phyloP scores from a whole-genome alignment of 1,140 invertebrate genomes.

The Musca vetustissima region DNA sequence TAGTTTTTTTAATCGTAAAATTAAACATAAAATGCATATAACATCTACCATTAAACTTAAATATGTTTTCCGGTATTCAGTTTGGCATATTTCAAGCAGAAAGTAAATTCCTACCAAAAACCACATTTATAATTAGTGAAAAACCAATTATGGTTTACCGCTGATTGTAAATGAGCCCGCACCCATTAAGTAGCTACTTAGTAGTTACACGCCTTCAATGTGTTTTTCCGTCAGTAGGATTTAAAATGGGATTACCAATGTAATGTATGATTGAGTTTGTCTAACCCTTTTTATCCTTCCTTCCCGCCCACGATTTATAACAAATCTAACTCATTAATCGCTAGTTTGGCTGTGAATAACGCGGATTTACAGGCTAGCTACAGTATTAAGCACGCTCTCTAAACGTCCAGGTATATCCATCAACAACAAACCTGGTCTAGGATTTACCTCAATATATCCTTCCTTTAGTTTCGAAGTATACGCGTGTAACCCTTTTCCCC shows the following conservation, averaged over 20 bases:
- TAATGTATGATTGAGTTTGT: no score
- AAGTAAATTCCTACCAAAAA: background rate
- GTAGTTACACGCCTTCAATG: background rate
- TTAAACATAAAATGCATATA: no score
- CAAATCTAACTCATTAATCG: constrained; percentile 1
- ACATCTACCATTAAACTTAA: no score
- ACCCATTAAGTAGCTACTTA: background rate
- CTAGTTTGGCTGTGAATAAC: background rate
- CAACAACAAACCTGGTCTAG: no score
- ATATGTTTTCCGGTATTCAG: no score
- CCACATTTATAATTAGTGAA: constrained; percentile 6
- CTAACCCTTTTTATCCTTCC: no score
- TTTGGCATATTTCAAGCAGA: no score
- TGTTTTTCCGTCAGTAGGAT: background rate
- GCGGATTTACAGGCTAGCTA: no score
- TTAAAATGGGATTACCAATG: background rate
- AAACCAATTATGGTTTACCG: constrained; percentile 11
- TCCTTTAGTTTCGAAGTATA: background rate
- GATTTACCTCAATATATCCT: background rate
- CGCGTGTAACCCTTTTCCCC: background rate
- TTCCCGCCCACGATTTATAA: constrained; percentile 1
- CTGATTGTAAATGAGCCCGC: background rate
- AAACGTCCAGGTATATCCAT: no score
- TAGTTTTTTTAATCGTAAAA: no score
- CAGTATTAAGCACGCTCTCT: no score